Conservation (phyloP, 2,888 invertebrate species). For the Yponomeuta evonymella region DNA sequence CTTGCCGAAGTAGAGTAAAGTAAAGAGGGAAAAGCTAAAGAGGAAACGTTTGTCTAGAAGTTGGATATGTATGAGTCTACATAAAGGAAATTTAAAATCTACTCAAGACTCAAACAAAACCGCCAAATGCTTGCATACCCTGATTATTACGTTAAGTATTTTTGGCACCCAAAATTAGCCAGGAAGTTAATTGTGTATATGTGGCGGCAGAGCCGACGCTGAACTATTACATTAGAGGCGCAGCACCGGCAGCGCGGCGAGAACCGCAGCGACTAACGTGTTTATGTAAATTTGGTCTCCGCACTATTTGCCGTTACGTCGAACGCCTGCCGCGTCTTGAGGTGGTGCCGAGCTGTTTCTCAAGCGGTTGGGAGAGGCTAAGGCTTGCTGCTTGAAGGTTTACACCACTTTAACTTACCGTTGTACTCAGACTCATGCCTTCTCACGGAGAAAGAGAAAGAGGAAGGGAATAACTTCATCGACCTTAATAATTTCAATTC, state of each 20-base stretch:
- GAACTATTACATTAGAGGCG: conserved; percentile 3
- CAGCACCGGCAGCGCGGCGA: conserved; percentile 22
- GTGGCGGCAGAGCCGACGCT: not conserved
- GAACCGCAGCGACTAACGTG: conserved; percentile 35
- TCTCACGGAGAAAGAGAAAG: not conserved
- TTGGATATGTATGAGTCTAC: too few species aligned
- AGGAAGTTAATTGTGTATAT: not conserved
- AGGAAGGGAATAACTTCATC: not conserved
- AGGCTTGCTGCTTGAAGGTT: too few species aligned
- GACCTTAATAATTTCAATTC: not conserved
- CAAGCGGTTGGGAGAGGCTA: not conserved
- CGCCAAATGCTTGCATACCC: too few species aligned
- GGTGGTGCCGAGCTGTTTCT: not conserved
- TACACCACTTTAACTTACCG: too few species aligned
- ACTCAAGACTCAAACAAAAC: too few species aligned
- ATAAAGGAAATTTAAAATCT: too few species aligned
- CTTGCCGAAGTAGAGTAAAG: too few species aligned
- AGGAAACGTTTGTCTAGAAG: too few species aligned
- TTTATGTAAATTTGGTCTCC: conserved; percentile 38
- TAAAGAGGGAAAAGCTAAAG: too few species aligned
- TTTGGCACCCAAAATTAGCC: not conserved
- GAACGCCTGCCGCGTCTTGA: conserved; percentile 3
- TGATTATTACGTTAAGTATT: not conserved
- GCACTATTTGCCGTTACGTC: conserved; percentile 10
- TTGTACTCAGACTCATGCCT: too few species aligned